A percentile compares a stretch with the other conserved stretches of the same genome.
Evolutionary conservation across 92 coral and sea anemone species (phyloP).

Genomic region (Epizoanthus ramosus): DNA sequence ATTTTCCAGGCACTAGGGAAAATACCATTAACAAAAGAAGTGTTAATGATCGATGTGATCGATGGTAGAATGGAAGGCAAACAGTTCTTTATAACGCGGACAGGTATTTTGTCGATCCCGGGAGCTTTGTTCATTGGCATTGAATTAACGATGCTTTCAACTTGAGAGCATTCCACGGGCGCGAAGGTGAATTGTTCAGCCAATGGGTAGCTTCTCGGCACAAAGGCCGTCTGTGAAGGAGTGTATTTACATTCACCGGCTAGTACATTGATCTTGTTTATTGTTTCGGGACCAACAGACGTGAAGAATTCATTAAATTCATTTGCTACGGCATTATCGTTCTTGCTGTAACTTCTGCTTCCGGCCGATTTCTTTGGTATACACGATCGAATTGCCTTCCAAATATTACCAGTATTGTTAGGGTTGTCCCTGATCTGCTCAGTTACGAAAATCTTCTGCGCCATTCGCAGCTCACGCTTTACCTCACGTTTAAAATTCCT

Average conservation of each 20-base stretch:
- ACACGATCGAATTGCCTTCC: constrained; percentile 53
- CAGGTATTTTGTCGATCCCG: constrained; percentile 42
- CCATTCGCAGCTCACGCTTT: constrained; percentile 43
- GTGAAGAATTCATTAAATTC: constrained; percentile 42
- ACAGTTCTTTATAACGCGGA: constrained; percentile 42
- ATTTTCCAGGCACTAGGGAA: constrained; percentile 33
- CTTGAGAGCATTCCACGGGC: constrained; percentile 35
- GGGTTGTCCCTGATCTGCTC: constrained; percentile 42
- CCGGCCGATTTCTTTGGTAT: constrained; percentile 55
- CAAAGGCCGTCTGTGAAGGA: constrained; percentile 33
- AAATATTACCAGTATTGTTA: constrained; percentile 45
- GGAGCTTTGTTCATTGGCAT: constrained; percentile 44
- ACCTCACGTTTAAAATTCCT: constrained; percentile 49
- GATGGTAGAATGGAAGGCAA: constrained; percentile 38
- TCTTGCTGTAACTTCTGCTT: constrained; percentile 11
- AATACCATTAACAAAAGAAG: not conserved
- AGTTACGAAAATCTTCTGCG: constrained; percentile 39
- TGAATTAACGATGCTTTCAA: constrained; percentile 38
- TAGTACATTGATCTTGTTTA: constrained; percentile 35
- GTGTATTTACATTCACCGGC: constrained; percentile 40
- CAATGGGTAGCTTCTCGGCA: constrained; percentile 10
- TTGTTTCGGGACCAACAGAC: constrained; percentile 43
- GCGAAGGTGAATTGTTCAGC: constrained; percentile 52
- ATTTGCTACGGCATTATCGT: constrained; percentile 39
- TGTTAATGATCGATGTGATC: not conserved